Conservation (phyloP, 2,797 vertebrate species). For the Sciurus vulgaris region DNA sequence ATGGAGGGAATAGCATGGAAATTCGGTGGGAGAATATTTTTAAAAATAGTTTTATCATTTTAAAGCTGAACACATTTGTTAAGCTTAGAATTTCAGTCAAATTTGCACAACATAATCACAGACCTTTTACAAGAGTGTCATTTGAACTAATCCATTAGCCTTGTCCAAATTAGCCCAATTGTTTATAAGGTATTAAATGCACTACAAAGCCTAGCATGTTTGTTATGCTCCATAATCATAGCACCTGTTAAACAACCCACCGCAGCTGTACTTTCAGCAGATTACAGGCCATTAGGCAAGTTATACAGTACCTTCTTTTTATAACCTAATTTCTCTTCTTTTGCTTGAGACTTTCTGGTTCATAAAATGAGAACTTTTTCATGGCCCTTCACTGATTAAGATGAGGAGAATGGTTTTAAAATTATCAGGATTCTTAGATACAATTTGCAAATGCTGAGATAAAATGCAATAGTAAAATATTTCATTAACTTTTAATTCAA, state of each 20-base stretch:
- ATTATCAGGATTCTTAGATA: slow-evolving; percentile 81
- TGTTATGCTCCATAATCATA: slow-evolving; percentile 85
- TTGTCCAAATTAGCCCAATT: slow-evolving; percentile 85
- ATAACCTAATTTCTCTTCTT: slow-evolving; percentile 83
- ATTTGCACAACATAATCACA: slow-evolving; percentile 68
- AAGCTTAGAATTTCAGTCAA: slow-evolving; percentile 63
- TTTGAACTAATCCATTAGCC: slow-evolving; percentile 86
- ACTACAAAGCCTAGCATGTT: slow-evolving; percentile 85
- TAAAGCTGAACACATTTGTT: not conserved
- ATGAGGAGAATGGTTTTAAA: slow-evolving; percentile 83
- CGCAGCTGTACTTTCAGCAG: slow-evolving; percentile 84
- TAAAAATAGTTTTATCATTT: slow-evolving; percentile 17
- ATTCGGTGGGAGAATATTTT: not conserved
- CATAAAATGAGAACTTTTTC: slow-evolving; percentile 83
- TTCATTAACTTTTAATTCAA: slow-evolving; percentile 87
- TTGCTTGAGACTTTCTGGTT: slow-evolving; percentile 82
- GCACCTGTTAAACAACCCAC: slow-evolving; percentile 87
- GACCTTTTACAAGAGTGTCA: slow-evolving; percentile 74
- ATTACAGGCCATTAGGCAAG: slow-evolving; percentile 86
- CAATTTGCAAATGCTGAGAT: slow-evolving; percentile 82
- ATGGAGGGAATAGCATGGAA: not conserved
- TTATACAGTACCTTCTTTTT: slow-evolving; percentile 85
- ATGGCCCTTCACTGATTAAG: slow-evolving; percentile 76
- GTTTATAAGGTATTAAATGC: slow-evolving; percentile 87
- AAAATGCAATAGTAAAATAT: slow-evolving; percentile 85